Evolutionary conservation across 2,797 vertebrate species (phyloP).

Genomic region (Tolypeutes matacus): DNA sequence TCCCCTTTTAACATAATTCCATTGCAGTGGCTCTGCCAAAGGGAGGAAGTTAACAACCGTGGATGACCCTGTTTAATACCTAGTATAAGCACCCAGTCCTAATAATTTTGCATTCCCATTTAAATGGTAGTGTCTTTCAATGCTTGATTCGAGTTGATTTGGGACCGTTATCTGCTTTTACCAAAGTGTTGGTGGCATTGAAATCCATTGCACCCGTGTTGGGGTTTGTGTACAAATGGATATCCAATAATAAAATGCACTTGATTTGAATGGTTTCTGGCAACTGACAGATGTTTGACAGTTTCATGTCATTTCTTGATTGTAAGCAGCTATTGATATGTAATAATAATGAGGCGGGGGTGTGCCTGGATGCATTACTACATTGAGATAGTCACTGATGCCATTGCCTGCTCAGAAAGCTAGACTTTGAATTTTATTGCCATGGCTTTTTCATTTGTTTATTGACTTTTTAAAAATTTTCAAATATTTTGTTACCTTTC

Average conservation of each 20-base stretch:
- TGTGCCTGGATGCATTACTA: background rate
- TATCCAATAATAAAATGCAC: conserved; percentile 32
- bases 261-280: conserved; percentile 67
- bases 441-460: background rate
- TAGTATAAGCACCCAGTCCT: background rate
- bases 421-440: background rate
- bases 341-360: background rate
- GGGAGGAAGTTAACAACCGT: background rate
- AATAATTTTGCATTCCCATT: background rate
- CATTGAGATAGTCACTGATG: background rate
- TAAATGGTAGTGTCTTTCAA: background rate
- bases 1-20: background rate
- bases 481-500: background rate
- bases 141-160: conserved; percentile 24
- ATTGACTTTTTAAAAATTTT: background rate
- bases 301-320: conserved; percentile 68
- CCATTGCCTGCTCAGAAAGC: background rate
- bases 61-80: background rate
- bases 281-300: conserved; percentile 43
- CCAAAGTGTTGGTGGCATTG: background rate
- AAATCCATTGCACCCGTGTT: background rate
- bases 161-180: background rate
- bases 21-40: background rate
- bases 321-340: conserved; percentile 32
- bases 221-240: background rate